Evolutionary conservation across 2,113 vertebrate species (phyloP), one percentile per base, ranked within the genome.

Genomic region (Pterophyllum scalare): DNA sequence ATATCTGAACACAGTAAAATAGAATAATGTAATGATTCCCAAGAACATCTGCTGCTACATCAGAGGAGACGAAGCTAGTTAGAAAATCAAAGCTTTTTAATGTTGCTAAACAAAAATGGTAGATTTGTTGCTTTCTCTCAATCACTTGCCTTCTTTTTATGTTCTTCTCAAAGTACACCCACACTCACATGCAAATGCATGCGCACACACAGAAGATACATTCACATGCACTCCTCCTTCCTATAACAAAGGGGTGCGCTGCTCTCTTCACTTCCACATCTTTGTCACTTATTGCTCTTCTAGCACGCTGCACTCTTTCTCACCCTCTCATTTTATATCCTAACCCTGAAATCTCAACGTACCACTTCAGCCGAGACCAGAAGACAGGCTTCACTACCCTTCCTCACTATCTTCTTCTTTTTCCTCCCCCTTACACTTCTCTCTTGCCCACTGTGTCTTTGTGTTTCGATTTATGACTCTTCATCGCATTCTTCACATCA

Each of bases 281-380:
- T 65, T 77, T 40, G 76, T 33, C 72, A 86, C 83, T 93, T 91
- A 94, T 94, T 87, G 11, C 82, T 64, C 61, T 49, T 77, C 60
- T 1, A 52, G 49, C 83, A 59, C 59, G 62, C 56, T 49, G 46
- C 83, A 58, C 83, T 85, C 22, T 11, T 60, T 72, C 75, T 88
- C 75, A 46, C 61, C 28, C 74, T 46, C 20, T 80, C 14, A 40
- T 89, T 87, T 79, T 80, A 40, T 52, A 79, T 31, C 57, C 60
- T 67, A 80, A 87, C 89, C 86, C 58, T 87, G 43, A 82, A 86
- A 89, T 86, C 80, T 88, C 82, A 75, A 77, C 86, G 59, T 33
- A 59, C 5, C 80, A 75, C 65, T 90, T 77, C 74, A 54, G 43
- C 28, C 52, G 43, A 58, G 17, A 59, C 65, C 65, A 59, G 81